Evolutionary conservation across 2,113 vertebrate species (phyloP).

Genomic region (Motacilla alba): DNA sequence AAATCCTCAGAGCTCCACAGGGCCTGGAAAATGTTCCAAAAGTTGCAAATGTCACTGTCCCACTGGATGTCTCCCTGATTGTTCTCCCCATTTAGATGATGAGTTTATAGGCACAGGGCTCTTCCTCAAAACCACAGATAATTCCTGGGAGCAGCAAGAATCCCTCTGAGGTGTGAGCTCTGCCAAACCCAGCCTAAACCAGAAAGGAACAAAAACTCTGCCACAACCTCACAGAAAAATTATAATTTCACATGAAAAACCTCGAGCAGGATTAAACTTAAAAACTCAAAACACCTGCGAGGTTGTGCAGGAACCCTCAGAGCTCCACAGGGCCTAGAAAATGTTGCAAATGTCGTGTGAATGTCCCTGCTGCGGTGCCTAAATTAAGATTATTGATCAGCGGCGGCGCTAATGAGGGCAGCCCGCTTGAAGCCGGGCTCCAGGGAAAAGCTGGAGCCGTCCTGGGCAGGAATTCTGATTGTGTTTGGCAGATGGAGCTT

Average conservation of each 20-base stretch:
- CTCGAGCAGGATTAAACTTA: fast-evolving
- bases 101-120: not conserved
- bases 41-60: not conserved
- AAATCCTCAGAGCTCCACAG: too few relatives aligned
- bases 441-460: not conserved
- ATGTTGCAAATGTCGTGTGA: fast-evolving
- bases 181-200: not conserved
- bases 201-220: not conserved
- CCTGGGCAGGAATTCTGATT: not conserved
- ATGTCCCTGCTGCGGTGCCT: fast-evolving
- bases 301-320: not conserved
- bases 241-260: fast-evolving
- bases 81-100: fast-evolving
- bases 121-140: not conserved
- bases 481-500: conserved; percentile 8
- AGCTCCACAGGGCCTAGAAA: not conserved
- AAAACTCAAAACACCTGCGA: not conserved
- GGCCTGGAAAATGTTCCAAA: too few relatives aligned
- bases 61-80: not conserved
- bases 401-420: not conserved
- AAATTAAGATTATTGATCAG: conserved; percentile 8
- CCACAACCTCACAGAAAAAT: fast-evolving
- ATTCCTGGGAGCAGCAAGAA: not conserved
- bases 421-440: not conserved
- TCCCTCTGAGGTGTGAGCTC: not conserved